phyloP scores from a whole-genome alignment of 1,140 invertebrate species.

The Gryon sp. region DNA sequence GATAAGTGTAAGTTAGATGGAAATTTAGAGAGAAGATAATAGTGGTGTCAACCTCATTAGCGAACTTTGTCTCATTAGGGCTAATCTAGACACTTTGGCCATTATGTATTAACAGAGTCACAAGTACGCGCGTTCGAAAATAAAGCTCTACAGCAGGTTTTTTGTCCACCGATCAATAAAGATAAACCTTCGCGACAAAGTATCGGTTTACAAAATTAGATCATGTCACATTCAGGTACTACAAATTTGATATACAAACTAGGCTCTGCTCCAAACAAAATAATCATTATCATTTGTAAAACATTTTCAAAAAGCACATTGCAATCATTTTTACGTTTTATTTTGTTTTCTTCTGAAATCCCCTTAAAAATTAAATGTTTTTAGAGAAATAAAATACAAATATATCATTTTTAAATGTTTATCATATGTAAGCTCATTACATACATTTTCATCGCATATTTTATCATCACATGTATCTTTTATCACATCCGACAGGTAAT shows the following conservation, averaged over 20 bases:
- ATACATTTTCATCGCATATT: no score
- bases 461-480: no score
- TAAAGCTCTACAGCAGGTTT: constrained; percentile 15
- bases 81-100: constrained; percentile 54
- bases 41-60: constrained; percentile 49
- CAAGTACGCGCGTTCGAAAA: constrained; percentile 16
- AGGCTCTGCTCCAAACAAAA: background rate
- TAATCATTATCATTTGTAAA: constrained; percentile 10
- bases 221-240: constrained; percentile 34
- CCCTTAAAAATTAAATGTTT: no score
- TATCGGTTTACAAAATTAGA: constrained; percentile 21
- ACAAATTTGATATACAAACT: constrained; percentile 33
- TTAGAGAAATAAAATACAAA: no score
- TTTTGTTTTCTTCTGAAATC: no score
- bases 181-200: constrained; percentile 18
- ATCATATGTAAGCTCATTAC: no score
- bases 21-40: constrained; percentile 30
- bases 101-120: constrained; percentile 36
- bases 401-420: no score
- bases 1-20: constrained; percentile 1
- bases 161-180: background rate
- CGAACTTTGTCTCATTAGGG: constrained; percentile 51
- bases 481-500: no score
- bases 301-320: constrained; percentile 15
- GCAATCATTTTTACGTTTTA: background rate